Percentiles rank a stretch among this genome's conserved stretches.
phyloP scores from a whole-genome alignment of 2,113 vertebrate species.

The Sylvia atricapilla region DNA sequence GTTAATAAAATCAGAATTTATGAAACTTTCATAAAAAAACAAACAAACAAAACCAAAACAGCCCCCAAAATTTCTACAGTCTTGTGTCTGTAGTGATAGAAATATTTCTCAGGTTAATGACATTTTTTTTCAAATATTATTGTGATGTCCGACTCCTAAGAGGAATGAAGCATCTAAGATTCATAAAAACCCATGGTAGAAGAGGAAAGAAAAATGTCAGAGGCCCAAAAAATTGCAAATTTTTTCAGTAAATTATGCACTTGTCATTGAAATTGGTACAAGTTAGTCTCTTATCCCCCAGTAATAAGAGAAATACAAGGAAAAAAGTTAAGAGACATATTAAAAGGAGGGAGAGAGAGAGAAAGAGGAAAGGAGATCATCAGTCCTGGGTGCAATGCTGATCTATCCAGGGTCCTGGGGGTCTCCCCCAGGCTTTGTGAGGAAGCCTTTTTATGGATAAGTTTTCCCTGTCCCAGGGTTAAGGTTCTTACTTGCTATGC shows the following conservation, averaged over 20 bases:
- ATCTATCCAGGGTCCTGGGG: no score
- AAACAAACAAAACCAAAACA: no score
- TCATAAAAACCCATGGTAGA: neutral
- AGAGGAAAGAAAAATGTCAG: neutral
- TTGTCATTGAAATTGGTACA: neutral
- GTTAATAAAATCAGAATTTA: neutral
- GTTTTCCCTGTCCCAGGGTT: neutral
- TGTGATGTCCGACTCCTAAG: neutral
- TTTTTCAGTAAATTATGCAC: neutral
- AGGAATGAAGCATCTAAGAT: neutral
- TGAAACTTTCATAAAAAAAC: neutral
- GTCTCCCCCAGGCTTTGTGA: neutral
- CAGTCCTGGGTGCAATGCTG: neutral
- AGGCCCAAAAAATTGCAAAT: neutral
- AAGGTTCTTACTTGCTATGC: neutral
- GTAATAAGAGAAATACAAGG: neutral
- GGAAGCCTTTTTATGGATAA: neutral
- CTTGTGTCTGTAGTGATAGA: neutral
- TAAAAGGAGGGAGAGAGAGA: neutral
- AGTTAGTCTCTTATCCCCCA: neutral
- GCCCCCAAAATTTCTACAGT: neutral
- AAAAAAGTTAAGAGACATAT: neutral
- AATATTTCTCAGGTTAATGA: neutral
- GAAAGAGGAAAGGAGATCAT: neutral
- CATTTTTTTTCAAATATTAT: neutral